Percentiles rank a stretch among this genome's conserved stretches.
phyloP scores from a whole-genome alignment of 2,113 vertebrate species.

The Pandion haliaetus region DNA sequence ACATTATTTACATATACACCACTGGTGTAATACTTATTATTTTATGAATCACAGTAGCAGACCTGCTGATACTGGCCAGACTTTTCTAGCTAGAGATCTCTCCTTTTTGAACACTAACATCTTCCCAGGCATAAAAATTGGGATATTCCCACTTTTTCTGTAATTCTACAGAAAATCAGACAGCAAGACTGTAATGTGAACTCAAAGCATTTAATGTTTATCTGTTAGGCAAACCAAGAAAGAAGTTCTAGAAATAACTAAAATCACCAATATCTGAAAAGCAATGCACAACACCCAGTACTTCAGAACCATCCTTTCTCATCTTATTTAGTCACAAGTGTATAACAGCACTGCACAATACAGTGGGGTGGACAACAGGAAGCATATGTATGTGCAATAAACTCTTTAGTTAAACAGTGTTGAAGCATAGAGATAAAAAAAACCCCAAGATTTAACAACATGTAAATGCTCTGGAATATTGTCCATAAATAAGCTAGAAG shows the following conservation, averaged over 20 bases:
- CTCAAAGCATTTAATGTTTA: neutral
- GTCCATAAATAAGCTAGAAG: neutral
- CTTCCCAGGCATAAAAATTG: neutral
- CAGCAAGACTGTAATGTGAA: neutral
- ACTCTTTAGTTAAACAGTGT: neutral
- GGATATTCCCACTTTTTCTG: neutral
- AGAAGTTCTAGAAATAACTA: neutral
- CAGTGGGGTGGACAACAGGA: neutral
- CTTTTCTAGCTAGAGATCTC: neutral
- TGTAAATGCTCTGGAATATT: neutral
- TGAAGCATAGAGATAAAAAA: neutral
- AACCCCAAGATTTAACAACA: neutral
- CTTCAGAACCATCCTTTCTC: neutral
- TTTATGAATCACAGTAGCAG: neutral
- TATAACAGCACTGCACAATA: neutral
- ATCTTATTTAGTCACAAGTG: neutral
- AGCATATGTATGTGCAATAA: constrained; percentile 3
- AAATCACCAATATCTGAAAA: neutral
- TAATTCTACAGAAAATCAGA: neutral
- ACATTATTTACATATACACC: neutral
- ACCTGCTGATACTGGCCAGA: neutral
- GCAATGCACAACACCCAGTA: neutral
- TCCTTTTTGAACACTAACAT: neutral
- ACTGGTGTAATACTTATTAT: neutral
- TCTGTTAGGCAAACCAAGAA: neutral